These are phyloP conservation scores for Girardia tigrina DNA, from an alignment of 2,888 invertebrate species.

Conservation along the genomic window DNA sequence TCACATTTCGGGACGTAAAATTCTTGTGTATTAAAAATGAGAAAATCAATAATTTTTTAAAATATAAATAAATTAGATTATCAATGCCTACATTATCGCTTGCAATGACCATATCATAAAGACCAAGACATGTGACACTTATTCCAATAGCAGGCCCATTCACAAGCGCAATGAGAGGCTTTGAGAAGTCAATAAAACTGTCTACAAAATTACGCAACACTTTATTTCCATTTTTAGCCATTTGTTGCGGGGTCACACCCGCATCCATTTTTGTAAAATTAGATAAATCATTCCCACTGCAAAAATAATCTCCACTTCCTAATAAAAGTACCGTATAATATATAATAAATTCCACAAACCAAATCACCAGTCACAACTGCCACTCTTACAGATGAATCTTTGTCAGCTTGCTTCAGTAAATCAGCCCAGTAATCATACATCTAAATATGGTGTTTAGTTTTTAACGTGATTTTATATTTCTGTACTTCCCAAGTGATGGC, in stretches of 20 bases:
- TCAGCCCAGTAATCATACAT: constrained; percentile 60
- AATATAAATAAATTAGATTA: neutral
- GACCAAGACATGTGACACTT: constrained; percentile 65
- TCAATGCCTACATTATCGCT: constrained; percentile 57
- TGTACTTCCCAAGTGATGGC: constrained; percentile 57
- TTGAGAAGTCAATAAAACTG: constrained; percentile 71
- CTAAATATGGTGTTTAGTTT: constrained; percentile 40
- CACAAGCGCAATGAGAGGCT: constrained; percentile 69
- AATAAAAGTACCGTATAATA: constrained; percentile 27
- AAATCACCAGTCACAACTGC: constrained; percentile 63
- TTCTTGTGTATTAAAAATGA: no score
- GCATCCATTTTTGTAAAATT: constrained; percentile 50
- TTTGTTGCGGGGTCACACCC: neutral
- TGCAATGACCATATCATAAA: constrained; percentile 77
- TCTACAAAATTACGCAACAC: constrained; percentile 56
- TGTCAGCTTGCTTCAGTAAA: constrained; percentile 60
- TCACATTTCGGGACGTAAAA: no score
- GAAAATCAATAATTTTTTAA: neutral
- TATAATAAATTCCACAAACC: no score
- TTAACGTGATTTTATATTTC: neutral
- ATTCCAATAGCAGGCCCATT: constrained; percentile 90
- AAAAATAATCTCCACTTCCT: constrained; percentile 67
- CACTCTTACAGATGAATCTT: constrained; percentile 57
- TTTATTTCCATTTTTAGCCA: constrained; percentile 41
- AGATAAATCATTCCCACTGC: constrained; percentile 67